Percentiles rank a stretch among this genome's conserved stretches.
phyloP scores from a whole-genome alignment of 2,888 invertebrate genomes.

The Caenorhabditis angaria region DNA sequence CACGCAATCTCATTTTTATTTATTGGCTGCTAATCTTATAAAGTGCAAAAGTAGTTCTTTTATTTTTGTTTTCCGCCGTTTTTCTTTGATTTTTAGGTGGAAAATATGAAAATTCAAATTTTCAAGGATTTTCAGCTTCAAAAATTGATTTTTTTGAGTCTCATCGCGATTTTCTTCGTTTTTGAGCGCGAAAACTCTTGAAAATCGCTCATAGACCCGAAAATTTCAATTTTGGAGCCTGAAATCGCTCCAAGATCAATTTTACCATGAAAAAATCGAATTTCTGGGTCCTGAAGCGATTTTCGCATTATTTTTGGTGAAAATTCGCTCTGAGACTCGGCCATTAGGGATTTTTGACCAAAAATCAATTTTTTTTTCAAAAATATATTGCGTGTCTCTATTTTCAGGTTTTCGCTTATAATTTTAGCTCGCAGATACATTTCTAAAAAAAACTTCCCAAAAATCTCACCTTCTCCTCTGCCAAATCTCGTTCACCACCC shows the following conservation, averaged over 20 bases:
- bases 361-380: too few relatives aligned
- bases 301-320: too few relatives aligned
- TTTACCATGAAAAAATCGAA: too few relatives aligned
- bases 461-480: neutral
- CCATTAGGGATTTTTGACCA: too few relatives aligned
- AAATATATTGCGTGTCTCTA: neutral
- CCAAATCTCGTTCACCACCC: neutral
- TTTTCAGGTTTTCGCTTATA: neutral
- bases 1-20: neutral
- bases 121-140: neutral
- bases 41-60: neutral
- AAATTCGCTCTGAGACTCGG: too few relatives aligned
- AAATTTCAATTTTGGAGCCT: too few relatives aligned
- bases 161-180: neutral
- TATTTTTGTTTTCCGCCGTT: neutral
- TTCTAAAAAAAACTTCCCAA: slow-evolving; percentile 12
- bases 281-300: too few relatives aligned
- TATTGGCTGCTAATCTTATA: slow-evolving; percentile 6
- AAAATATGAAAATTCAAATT: neutral
- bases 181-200: too few relatives aligned
- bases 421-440: neutral
- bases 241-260: too few relatives aligned
- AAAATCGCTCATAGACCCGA: too few relatives aligned
- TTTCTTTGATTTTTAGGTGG: neutral
- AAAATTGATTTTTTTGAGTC: slow-evolving; percentile 4